phyloP scores from a whole-genome alignment of 2,797 vertebrate genomes.

The Ceryle rudis region DNA sequence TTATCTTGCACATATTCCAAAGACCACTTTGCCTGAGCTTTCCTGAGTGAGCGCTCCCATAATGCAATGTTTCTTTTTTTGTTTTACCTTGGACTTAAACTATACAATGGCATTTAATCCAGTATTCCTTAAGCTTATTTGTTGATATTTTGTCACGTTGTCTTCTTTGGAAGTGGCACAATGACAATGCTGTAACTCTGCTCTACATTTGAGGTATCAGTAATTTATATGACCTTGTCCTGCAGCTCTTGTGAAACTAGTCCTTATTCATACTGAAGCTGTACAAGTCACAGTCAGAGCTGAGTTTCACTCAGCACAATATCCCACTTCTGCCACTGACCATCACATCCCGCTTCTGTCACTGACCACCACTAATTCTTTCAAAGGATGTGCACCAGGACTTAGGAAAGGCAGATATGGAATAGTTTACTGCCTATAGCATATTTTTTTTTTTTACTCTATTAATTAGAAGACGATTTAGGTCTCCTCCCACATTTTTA shows the following conservation, averaged over 20 bases:
- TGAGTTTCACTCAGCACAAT: background rate
- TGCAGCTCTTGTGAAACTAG: background rate
- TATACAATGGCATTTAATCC: background rate
- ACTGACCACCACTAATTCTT: background rate
- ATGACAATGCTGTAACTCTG: background rate
- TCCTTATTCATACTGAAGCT: background rate
- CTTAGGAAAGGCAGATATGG: background rate
- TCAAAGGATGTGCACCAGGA: background rate
- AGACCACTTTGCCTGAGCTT: background rate
- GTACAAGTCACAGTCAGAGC: background rate
- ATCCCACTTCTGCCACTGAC: accelerated
- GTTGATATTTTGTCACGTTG: background rate
- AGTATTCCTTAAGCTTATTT: background rate
- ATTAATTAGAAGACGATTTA: background rate
- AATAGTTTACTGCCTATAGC: background rate
- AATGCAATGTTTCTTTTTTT: background rate
- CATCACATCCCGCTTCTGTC: accelerated
- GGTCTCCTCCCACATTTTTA: background rate
- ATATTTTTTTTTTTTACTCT: background rate
- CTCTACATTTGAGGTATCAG: background rate
- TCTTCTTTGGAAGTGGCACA: background rate
- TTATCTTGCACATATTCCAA: background rate
- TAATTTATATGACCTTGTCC: background rate
- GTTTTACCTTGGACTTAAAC: background rate
- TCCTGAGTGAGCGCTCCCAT: background rate